These are phyloP conservation scores for Cyaniris semiargus DNA, from an alignment of 2,888 invertebrate genomes.

Conservation along the genomic window DNA sequence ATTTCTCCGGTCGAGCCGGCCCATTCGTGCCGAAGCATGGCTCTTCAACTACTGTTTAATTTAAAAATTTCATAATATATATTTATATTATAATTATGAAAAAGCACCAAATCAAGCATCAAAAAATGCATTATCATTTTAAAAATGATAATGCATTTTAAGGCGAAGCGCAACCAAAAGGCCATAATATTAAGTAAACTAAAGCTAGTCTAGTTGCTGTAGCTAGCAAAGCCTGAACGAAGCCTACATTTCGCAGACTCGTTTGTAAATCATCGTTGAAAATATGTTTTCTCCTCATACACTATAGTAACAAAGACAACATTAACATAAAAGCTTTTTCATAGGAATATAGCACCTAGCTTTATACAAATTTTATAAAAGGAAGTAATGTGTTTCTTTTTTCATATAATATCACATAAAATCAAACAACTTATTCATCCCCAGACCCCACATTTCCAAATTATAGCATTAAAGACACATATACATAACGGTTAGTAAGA, in stretches of 20 bases:
- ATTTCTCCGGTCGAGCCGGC: too few species aligned
- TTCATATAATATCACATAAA: neutral
- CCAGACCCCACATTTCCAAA: too few species aligned
- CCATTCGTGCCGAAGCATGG: too few species aligned
- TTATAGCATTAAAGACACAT: too few species aligned
- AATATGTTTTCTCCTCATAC: constrained; percentile 11
- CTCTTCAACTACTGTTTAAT: too few species aligned
- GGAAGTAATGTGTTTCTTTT: neutral
- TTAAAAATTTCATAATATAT: too few species aligned
- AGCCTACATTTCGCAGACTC: neutral
- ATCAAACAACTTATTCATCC: too few species aligned
- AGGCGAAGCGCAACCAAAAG: neutral
- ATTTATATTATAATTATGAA: too few species aligned
- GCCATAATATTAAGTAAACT: neutral
- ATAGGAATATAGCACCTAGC: neutral
- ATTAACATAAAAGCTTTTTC: constrained; percentile 25
- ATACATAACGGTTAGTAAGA: too few species aligned
- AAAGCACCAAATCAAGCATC: too few species aligned
- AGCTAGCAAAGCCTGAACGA: neutral
- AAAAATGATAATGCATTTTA: too few species aligned
- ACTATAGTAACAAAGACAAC: constrained; percentile 5
- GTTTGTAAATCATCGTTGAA: neutral
- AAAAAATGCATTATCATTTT: neutral
- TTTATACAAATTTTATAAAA: neutral
- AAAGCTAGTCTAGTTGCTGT: neutral